Conservation (phyloP, 2,888 invertebrate genomes). For the Eudemis profundana region DNA sequence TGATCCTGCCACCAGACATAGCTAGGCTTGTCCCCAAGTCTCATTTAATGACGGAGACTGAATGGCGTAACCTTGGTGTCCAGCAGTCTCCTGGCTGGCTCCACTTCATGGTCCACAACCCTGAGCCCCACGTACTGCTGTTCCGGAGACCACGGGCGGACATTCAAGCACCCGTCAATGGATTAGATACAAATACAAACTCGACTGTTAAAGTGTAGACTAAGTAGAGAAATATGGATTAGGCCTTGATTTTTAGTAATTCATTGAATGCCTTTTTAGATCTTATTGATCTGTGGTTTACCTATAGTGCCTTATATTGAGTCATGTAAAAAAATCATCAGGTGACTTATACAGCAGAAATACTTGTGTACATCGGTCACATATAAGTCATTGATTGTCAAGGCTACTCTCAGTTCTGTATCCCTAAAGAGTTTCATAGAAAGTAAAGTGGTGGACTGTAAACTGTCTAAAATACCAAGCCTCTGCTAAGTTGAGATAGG, state of each 20-base stretch:
- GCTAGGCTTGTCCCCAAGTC: conserved; percentile 94
- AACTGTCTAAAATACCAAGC: too few species aligned
- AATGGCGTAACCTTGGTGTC: conserved; percentile 97
- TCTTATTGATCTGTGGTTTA: too few species aligned
- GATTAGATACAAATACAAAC: conserved; percentile 65
- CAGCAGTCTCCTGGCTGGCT: conserved; percentile 95
- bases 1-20: conserved; percentile 94
- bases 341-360: too few species aligned
- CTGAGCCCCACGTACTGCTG: conserved; percentile 95
- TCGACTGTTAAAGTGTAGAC: conserved; percentile 63
- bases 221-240: conserved; percentile 44
- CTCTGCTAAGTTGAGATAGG: too few species aligned
- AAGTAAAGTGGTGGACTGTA: too few species aligned
- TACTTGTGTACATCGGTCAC: too few species aligned
- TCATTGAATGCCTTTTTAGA: neutral
- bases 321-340: too few species aligned
- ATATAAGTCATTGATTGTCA: too few species aligned
- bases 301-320: too few species aligned
- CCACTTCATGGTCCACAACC: conserved; percentile 96
- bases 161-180: conserved; percentile 62
- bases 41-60: conserved; percentile 96
- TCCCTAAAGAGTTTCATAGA: too few species aligned
- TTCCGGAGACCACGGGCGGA: conserved; percentile 87
- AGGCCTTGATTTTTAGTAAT: conserved; percentile 6
- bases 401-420: too few species aligned